Percentiles rank a stretch among this genome's conserved stretches.
Conservation (phyloP, 2,797 vertebrate genomes). For the Rhyacichthys aspro region DNA sequence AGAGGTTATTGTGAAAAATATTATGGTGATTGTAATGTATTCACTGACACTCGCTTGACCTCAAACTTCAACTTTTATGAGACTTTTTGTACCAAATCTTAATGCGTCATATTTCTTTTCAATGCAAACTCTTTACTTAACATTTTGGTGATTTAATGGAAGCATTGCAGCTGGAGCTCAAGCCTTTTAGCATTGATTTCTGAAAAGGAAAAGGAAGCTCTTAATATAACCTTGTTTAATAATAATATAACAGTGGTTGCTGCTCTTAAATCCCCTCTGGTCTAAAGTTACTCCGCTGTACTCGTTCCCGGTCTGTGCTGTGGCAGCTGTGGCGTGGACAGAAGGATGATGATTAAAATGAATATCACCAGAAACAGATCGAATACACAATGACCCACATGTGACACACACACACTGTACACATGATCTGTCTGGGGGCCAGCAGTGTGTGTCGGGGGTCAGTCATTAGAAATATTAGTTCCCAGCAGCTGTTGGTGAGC, state of each 20-base stretch:
- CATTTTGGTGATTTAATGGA: no score
- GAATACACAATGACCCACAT: conserved; percentile 59
- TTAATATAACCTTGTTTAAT: not conserved
- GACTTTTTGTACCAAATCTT: no score
- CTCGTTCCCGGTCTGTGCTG: conserved; percentile 20
- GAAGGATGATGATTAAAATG: conserved; percentile 73
- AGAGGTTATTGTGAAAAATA: no score
- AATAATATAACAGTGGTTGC: not conserved
- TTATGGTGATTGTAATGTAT: no score
- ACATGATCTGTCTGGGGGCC: conserved; percentile 24
- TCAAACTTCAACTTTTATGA: no score
- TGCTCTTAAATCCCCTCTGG: conserved; percentile 2
- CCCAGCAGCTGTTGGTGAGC: conserved; percentile 62
- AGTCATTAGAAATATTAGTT: conserved; percentile 78
- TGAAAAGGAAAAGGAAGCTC: no score
- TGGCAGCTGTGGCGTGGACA: conserved; percentile 57
- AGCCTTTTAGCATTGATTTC: no score
- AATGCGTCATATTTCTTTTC: no score
- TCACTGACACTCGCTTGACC: no score
- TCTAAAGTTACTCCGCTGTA: conserved; percentile 20
- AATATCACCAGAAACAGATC: conserved; percentile 61
- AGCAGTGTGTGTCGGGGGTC: conserved; percentile 39
- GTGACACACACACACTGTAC: conserved; percentile 30
- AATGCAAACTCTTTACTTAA: no score
- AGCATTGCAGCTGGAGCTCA: no score